Evolutionary conservation across 2,888 invertebrate species (phyloP).

Genomic region (Sturmia bella): DNA sequence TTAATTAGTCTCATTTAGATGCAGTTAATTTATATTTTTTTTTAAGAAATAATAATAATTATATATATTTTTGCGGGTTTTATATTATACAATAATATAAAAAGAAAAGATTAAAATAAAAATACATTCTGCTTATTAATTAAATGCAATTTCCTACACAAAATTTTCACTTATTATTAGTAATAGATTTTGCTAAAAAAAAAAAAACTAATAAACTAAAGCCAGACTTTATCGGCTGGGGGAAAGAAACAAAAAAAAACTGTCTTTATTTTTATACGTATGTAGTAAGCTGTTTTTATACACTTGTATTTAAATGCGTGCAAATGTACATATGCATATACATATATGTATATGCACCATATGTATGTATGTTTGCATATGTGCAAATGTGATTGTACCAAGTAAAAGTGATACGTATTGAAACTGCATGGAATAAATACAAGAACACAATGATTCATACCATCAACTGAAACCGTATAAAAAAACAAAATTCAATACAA

Average conservation of each 20-base stretch:
- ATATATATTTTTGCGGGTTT: too few relatives aligned
- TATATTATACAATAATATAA: too few relatives aligned
- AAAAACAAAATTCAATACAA: slow-evolving; percentile 46
- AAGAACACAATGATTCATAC: slow-evolving; percentile 62
- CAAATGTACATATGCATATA: neutral
- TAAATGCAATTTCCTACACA: neutral
- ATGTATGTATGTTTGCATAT: neutral
- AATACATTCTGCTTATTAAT: neutral
- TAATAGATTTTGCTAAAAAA: neutral
- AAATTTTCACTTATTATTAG: neutral
- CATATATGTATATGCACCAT: neutral
- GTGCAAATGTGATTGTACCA: neutral
- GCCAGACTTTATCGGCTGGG: slow-evolving; percentile 50
- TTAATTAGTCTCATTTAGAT: too few relatives aligned
- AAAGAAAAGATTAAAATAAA: too few relatives aligned
- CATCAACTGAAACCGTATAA: slow-evolving; percentile 57
- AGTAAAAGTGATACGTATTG: slow-evolving; percentile 44
- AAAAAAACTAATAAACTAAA: slow-evolving; percentile 6
- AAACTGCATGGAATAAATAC: slow-evolving; percentile 48
- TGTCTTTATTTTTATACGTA: slow-evolving; percentile 24
- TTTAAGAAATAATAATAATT: too few relatives aligned
- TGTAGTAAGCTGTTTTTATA: neutral
- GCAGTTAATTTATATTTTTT: too few relatives aligned
- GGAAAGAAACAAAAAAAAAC: slow-evolving; percentile 16
- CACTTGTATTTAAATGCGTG: neutral